Evolutionary conservation across 2,888 invertebrate species (phyloP), one percentile per base, ranked within the genome.

Genomic region (Onthophagus sagittarius): DNA sequence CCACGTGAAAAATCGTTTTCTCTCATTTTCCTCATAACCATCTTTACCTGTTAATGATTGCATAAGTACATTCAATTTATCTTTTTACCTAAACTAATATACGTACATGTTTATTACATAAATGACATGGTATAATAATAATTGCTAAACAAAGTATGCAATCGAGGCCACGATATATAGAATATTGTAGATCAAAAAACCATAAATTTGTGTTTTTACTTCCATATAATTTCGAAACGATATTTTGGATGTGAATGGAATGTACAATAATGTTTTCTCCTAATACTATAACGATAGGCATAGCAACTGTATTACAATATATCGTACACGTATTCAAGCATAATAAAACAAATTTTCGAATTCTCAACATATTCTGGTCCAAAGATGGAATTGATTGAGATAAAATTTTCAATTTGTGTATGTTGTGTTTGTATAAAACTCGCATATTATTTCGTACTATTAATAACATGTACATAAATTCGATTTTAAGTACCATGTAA

Each of bases 141-240:
- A 62, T 6, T 62, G 23, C 15, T 23, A 72, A 69, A 4, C 62
- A 62, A 0, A 69, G 5, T 13, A 31, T 31, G 2, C 62, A 14
- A 31, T 72, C 53, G n/a, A 63, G 7, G 0, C 1, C 15, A 1
- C 14, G 13, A 63, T 63, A 13, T 63, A 63, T n/a, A 15, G 72
- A 72, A 69, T 69, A 72, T 31, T 33, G 9, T 62, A 63, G 62
- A 14, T 39, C 31, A 62, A 72, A 69, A 31, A 63, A 69, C 69
- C 69, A 69, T 23, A 33, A 69, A 15, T 69, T 32, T 6, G 72
- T 69, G 23, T 69, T 72, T 62, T 69, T 72, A 15, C 72, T 69
- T 13, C 39, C 69, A 23, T 72, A 72, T 14, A 15, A 7, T 62
- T 72, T 72, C 14, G 72, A 72, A 63, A 72, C 69, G 11, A 72